These are phyloP conservation scores for Tryphoninae sp. DNA, from an alignment of 2,888 invertebrate species.

Conservation along the genomic window DNA sequence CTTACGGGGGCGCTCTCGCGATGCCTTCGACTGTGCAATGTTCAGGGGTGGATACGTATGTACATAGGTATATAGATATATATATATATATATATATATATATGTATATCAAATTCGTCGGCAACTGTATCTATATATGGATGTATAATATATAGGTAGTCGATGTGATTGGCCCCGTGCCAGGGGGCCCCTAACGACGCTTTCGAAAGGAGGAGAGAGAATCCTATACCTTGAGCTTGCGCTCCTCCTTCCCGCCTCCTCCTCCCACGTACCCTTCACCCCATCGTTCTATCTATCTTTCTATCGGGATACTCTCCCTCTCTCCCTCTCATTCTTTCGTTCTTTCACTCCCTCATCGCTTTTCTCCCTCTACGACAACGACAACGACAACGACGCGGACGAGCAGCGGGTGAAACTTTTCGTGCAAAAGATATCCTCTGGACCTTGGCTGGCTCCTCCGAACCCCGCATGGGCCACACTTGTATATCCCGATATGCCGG, in stretches of 20 bases:
- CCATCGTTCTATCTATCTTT: conserved; percentile 54
- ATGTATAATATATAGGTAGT: conserved; percentile 70
- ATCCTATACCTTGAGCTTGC: conserved; percentile 73
- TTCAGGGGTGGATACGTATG: conserved; percentile 69
- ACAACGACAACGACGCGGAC: conserved; percentile 51
- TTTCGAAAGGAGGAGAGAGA: conserved; percentile 79
- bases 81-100: conserved; percentile 23
- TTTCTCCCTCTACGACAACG: conserved; percentile 49
- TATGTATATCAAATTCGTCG: conserved; percentile 35
- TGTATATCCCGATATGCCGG: conserved; percentile 19
- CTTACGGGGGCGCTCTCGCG: conserved; percentile 50
- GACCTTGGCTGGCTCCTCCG: conserved; percentile 65
- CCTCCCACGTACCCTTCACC: conserved; percentile 52
- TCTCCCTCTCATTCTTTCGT: conserved; percentile 47
- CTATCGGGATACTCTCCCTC: conserved; percentile 58
- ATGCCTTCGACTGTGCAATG: conserved; percentile 59
- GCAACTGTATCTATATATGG: conserved; percentile 68
- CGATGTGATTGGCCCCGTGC: conserved; percentile 80
- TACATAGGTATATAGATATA: conserved; percentile 73
- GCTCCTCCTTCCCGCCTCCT: not conserved
- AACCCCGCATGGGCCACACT: conserved; percentile 10
- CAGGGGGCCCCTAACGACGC: conserved; percentile 79
- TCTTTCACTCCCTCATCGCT: conserved; percentile 30
- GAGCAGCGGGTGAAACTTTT: conserved; percentile 64
- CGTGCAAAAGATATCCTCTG: conserved; percentile 75